phyloP scores from a whole-genome alignment of 1,140 invertebrate genomes.

The Pristionchus pacificus region DNA sequence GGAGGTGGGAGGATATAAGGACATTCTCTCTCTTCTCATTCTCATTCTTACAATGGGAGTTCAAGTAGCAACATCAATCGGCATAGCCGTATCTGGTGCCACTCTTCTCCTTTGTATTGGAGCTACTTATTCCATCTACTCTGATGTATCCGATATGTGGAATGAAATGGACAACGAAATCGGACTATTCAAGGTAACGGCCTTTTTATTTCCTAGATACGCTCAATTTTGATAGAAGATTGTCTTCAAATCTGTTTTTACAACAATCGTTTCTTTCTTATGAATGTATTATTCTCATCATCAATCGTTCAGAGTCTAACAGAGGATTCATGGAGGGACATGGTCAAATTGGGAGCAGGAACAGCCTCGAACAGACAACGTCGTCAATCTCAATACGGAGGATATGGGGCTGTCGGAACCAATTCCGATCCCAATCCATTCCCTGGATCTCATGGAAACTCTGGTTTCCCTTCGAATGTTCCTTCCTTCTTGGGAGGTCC shows the following conservation, averaged over 20 bases:
- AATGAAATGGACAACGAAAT: slow-evolving; percentile 37
- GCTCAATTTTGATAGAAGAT: neutral
- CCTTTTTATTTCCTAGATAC: slow-evolving; percentile 1
- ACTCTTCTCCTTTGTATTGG: slow-evolving; percentile 30
- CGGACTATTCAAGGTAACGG: slow-evolving; percentile 36
- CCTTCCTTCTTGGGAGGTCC: neutral
- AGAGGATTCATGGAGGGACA: slow-evolving; percentile 41
- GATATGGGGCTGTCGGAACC: slow-evolving; percentile 36
- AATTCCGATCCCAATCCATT: slow-evolving; percentile 3
- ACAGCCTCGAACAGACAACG: slow-evolving; percentile 30
- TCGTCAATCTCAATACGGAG: slow-evolving; percentile 38
- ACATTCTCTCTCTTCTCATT: too few relatives aligned
- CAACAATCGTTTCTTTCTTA: neutral
- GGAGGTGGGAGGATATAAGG: too few relatives aligned
- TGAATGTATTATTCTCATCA: neutral
- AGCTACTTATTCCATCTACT: slow-evolving; percentile 36
- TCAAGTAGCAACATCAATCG: slow-evolving; percentile 26
- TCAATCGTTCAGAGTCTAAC: slow-evolving; percentile 22
- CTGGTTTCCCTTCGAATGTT: neutral
- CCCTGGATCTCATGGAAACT: neutral
- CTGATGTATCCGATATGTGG: slow-evolving; percentile 34
- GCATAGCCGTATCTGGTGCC: slow-evolving; percentile 31
- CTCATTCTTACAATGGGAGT: slow-evolving; percentile 31
- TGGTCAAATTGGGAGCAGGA: slow-evolving; percentile 38
- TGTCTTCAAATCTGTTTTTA: neutral